phyloP scores from a whole-genome alignment of 2,797 vertebrate species.

The Dromococcyx pavoninus region DNA sequence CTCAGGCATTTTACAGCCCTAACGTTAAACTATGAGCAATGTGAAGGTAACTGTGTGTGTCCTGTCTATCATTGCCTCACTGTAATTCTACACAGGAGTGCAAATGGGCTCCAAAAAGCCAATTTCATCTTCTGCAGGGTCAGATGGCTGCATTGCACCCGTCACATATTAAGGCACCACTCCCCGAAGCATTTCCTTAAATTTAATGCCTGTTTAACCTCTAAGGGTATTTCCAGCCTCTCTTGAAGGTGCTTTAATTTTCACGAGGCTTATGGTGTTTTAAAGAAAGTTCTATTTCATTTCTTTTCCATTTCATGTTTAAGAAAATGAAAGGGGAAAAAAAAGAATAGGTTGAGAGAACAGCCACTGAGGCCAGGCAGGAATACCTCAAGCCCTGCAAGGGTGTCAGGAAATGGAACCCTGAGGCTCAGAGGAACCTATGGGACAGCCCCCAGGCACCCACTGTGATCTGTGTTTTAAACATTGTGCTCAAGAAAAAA shows the following conservation, averaged over 20 bases:
- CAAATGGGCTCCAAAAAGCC: background rate
- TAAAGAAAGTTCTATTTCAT: background rate
- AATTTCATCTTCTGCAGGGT: background rate
- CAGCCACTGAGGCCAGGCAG: background rate
- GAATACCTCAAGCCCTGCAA: background rate
- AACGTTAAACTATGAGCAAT: background rate
- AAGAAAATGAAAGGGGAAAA: background rate
- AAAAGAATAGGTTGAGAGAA: background rate
- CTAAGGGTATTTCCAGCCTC: background rate
- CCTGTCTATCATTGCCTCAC: background rate
- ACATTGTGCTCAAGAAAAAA: background rate
- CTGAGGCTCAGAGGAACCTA: rapidly evolving
- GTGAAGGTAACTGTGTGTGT: background rate
- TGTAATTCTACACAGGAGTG: background rate
- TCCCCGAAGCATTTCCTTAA: background rate
- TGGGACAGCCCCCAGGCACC: background rate
- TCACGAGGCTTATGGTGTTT: background rate
- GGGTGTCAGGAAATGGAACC: rapidly evolving
- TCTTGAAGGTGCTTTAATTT: background rate
- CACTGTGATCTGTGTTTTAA: background rate
- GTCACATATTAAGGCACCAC: rapidly evolving
- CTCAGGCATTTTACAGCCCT: rapidly evolving
- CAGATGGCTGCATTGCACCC: background rate
- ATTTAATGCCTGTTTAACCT: background rate
- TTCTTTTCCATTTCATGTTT: background rate